Conservation (phyloP, 2,888 invertebrate genomes). For the Ennomos erosarius region DNA sequence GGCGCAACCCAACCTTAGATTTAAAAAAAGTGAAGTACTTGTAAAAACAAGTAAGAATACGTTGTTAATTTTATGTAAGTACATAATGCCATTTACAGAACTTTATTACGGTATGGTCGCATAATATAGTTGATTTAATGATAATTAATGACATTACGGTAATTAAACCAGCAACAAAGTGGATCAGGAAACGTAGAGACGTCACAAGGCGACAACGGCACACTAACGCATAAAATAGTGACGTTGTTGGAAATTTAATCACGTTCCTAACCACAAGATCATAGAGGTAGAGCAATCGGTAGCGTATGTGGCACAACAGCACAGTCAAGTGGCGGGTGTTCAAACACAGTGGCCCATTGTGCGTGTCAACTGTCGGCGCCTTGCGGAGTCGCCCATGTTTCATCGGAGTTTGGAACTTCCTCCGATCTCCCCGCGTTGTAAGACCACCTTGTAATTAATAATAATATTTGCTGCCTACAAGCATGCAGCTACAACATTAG, state of each 20-base stretch:
- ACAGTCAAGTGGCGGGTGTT: constrained; percentile 53
- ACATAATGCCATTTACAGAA: too few relatives aligned
- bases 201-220: constrained; percentile 41
- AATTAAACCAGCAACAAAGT: constrained; percentile 17
- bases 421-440: constrained; percentile 46
- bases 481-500: constrained; percentile 27
- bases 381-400: constrained; percentile 62
- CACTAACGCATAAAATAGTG: constrained; percentile 49
- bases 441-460: constrained; percentile 61
- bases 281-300: constrained; percentile 60
- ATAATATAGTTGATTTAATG: constrained; percentile 5
- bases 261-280: constrained; percentile 61
- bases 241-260: constrained; percentile 67
- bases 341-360: constrained; percentile 72
- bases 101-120: background rate
- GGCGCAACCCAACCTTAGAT: too few relatives aligned
- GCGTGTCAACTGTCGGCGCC: constrained; percentile 58
- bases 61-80: too few relatives aligned
- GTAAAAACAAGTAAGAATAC: too few relatives aligned
- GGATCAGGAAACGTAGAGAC: constrained; percentile 32
- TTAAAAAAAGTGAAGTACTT: too few relatives aligned
- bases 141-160: constrained; percentile 4
- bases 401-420: constrained; percentile 63
- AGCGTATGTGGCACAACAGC: constrained; percentile 53
- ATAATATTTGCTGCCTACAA: constrained; percentile 45